Evolutionary conservation across 2,113 vertebrate species (phyloP).

Genomic region (Cyrtonyx montezumae): DNA sequence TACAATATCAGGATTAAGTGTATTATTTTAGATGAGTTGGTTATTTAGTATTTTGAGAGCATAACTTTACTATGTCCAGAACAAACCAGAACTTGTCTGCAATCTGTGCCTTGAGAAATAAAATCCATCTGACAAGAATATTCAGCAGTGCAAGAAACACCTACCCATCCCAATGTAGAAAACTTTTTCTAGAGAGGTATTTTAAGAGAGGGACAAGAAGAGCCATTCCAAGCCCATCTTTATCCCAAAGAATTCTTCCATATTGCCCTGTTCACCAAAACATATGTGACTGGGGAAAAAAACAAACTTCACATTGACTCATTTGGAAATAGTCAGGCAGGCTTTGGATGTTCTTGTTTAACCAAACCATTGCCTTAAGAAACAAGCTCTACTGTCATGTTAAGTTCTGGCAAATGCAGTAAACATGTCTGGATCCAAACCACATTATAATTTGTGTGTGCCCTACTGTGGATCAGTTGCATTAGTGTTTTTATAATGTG

Average conservation of each 20-base stretch:
- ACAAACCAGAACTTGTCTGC: conserved; percentile 29
- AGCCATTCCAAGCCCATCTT: neutral
- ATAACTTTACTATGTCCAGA: conserved; percentile 26
- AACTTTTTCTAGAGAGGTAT: conserved; percentile 1
- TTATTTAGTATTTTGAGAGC: conserved; percentile 40
- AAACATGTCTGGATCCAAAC: conserved; percentile 23
- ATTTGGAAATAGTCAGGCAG: neutral
- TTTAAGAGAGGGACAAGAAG: neutral
- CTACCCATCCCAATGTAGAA: neutral
- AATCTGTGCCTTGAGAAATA: conserved; percentile 3
- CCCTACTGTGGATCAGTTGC: neutral
- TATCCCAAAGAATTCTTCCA: neutral
- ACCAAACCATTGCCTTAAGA: neutral
- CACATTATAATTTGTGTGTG: neutral
- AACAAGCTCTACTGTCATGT: conserved; percentile 7
- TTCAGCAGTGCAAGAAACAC: conserved; percentile 15
- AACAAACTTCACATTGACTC: neutral
- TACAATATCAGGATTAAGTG: neutral
- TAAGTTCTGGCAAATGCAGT: conserved; percentile 7
- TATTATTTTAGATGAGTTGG: neutral
- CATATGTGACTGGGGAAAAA: neutral
- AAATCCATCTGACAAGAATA: conserved; percentile 39
- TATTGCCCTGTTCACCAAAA: neutral
- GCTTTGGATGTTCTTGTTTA: neutral
- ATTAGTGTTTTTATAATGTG: neutral